These are phyloP conservation scores for Chrysocyon brachyurus DNA, from an alignment of 2,797 vertebrate species.

Conservation along the genomic window DNA sequence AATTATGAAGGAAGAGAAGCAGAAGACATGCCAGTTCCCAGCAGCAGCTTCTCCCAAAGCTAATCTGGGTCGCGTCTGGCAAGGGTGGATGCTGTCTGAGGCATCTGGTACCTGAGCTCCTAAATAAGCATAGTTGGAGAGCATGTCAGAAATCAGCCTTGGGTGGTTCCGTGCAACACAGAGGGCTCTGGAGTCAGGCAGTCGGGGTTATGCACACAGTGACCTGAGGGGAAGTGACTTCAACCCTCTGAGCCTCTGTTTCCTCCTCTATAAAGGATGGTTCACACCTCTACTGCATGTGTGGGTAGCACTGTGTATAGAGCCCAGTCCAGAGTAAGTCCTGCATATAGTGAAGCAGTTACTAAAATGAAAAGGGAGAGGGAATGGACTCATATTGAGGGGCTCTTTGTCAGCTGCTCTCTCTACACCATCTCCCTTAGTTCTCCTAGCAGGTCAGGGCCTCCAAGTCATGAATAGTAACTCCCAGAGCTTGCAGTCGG, in stretches of 20 bases:
- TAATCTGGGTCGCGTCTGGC: conserved; percentile 20
- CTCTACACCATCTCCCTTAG: neutral
- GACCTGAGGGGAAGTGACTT: neutral
- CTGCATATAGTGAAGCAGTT: neutral
- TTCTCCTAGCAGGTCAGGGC: neutral
- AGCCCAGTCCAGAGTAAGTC: neutral
- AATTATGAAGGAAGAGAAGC: conserved; percentile 30
- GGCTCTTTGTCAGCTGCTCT: neutral
- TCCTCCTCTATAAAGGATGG: neutral
- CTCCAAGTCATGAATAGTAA: neutral
- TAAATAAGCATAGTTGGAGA: neutral
- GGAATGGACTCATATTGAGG: neutral
- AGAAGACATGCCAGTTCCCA: neutral
- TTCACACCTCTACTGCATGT: neutral
- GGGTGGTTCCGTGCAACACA: fast-evolving
- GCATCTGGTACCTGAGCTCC: neutral
- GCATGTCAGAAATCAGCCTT: neutral
- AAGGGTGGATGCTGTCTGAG: neutral
- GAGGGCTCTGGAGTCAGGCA: neutral
- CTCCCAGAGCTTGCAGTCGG: neutral
- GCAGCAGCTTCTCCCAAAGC: neutral
- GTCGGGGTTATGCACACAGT: neutral
- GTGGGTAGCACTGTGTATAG: neutral
- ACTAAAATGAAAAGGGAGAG: neutral
- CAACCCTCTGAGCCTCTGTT: neutral